Conservation (phyloP, 2,888 invertebrate species). For the Pseudeuparius sepicola region DNA sequence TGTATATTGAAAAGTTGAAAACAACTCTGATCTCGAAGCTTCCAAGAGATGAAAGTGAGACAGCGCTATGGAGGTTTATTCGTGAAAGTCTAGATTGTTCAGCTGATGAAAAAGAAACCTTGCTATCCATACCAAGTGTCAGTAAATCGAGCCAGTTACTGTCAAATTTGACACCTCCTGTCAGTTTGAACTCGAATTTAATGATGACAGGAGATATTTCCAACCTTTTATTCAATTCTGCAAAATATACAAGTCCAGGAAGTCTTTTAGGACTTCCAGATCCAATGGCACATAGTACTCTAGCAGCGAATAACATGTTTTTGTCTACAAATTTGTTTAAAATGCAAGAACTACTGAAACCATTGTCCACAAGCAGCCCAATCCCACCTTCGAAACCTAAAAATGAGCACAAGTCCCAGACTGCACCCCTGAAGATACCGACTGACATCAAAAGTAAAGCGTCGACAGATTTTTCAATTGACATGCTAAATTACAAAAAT, state of each 20-base stretch:
- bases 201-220: conserved; percentile 57
- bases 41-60: conserved; percentile 64
- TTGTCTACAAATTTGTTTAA: conserved; percentile 58
- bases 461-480: conserved; percentile 40
- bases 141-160: conserved; percentile 34
- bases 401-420: conserved; percentile 18
- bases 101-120: conserved; percentile 56
- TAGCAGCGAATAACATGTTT: conserved; percentile 71
- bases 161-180: conserved; percentile 31
- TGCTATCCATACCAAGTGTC: conserved; percentile 46
- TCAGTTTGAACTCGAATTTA: conserved; percentile 48
- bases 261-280: conserved; percentile 58
- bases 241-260: conserved; percentile 54
- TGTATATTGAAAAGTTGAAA: conserved; percentile 78
- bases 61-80: conserved; percentile 69
- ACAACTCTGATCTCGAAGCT: conserved; percentile 71
- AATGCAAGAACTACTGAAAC: conserved; percentile 57
- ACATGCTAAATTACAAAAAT: conserved; percentile 39
- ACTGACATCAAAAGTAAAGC: conserved; percentile 38
- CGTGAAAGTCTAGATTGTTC: conserved; percentile 64
- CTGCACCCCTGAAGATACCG: conserved; percentile 32
- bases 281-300: conserved; percentile 63
- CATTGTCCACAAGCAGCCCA: conserved; percentile 47
- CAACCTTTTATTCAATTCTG: conserved; percentile 56
- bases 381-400: conserved; percentile 32